A percentile compares a stretch with the other conserved stretches of the same genome.
These are phyloP conservation scores for Penaeus monodon DNA, from an alignment of 2,888 invertebrate genomes.

Conservation along the genomic window DNA sequence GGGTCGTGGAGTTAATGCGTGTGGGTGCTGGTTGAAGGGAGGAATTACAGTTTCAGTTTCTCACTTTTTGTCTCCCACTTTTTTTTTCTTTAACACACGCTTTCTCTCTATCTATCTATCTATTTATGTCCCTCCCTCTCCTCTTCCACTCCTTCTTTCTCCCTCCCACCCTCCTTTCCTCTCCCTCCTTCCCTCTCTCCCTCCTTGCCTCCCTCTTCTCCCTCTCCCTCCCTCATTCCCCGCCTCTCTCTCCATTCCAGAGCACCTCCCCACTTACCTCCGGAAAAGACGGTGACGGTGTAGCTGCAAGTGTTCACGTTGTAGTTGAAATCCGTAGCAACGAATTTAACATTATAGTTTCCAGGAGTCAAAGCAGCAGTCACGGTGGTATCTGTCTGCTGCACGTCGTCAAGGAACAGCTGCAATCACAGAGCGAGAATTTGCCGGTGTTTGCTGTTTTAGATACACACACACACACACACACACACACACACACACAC, in stretches of 20 bases:
- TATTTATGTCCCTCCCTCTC: too few relatives aligned
- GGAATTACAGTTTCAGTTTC: too few relatives aligned
- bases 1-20: too few relatives aligned
- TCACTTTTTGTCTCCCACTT: too few relatives aligned
- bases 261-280: neutral
- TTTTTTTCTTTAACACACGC: too few relatives aligned
- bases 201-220: neutral
- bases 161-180: too few relatives aligned
- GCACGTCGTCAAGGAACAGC: slow-evolving; percentile 9
- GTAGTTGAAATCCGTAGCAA: slow-evolving; percentile 13
- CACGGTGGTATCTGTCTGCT: neutral
- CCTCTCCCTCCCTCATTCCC: too few relatives aligned
- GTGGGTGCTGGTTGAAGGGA: neutral
- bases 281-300: neutral
- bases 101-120: too few relatives aligned
- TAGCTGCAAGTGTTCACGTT: slow-evolving; percentile 22
- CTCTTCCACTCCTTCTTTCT: too few relatives aligned
- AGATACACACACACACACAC: too few relatives aligned
- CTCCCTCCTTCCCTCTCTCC: neutral
- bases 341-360: neutral
- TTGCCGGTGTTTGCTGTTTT: too few relatives aligned
- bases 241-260: neutral
- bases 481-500: too few relatives aligned
- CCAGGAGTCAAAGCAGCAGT: neutral
- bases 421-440: neutral